Conservation (phyloP, 1,140 invertebrate genomes). For the Cephus cinctus region DNA sequence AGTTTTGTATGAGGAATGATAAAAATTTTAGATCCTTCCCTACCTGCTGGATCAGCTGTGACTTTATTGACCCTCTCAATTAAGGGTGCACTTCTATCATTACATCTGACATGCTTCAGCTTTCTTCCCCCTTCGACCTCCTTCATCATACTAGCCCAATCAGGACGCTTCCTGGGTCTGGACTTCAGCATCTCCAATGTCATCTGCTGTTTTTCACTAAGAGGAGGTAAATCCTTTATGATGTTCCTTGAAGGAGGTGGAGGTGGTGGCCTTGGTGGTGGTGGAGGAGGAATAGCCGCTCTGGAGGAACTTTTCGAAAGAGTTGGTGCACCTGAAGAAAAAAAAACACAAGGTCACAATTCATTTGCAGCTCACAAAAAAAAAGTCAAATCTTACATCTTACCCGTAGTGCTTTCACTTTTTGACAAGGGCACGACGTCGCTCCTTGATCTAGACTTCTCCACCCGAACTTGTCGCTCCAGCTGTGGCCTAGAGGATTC, state of each 20-base stretch:
- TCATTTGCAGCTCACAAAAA: too few relatives aligned
- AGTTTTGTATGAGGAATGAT: neutral
- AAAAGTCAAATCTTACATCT: constrained; percentile 11
- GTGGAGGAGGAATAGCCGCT: constrained; percentile 57
- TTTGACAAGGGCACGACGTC: constrained; percentile 47
- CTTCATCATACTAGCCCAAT: constrained; percentile 88
- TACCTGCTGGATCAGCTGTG: constrained; percentile 60
- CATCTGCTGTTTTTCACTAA: constrained; percentile 59
- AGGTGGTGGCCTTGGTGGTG: constrained; percentile 71
- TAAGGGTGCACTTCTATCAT: constrained; percentile 70
- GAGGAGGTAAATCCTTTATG: constrained; percentile 50
- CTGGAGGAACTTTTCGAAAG: constrained; percentile 52
- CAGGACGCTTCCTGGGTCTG: constrained; percentile 76
- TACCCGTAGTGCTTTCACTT: constrained; percentile 52
- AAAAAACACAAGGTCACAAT: too few relatives aligned
- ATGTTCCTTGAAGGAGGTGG: constrained; percentile 60
- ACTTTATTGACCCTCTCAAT: constrained; percentile 57
- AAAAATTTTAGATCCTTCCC: constrained; percentile 18
- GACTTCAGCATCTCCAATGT: constrained; percentile 66
- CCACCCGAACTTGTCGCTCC: constrained; percentile 50
- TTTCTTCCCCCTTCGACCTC: constrained; percentile 79
- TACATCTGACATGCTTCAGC: constrained; percentile 78
- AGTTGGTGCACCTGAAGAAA: constrained; percentile 44
- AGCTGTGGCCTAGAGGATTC: constrained; percentile 48
- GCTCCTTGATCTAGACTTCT: constrained; percentile 47